Percentiles rank a stretch among this genome's conserved stretches.
Evolutionary conservation across 2,113 vertebrate genomes (phyloP).

Genomic region (Pholis gunnellus): DNA sequence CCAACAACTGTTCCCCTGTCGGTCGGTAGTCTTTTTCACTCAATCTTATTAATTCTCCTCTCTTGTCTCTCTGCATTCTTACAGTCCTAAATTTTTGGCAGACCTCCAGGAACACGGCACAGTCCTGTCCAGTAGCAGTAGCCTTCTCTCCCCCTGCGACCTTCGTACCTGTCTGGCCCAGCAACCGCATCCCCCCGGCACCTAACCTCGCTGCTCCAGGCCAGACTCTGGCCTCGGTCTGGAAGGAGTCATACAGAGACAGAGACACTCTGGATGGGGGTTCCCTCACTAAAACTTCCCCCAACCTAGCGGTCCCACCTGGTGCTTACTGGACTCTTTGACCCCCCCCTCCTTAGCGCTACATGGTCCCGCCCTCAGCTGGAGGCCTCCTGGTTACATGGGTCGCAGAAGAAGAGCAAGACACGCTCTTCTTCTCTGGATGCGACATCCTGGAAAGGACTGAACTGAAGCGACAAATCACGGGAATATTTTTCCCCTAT

Average conservation of each 20-base stretch:
- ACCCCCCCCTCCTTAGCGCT: constrained; percentile 14
- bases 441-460: constrained; percentile 36
- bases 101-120: constrained; percentile 85
- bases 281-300: constrained; percentile 65
- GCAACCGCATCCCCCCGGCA: constrained; percentile 84
- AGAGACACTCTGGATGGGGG: constrained; percentile 63
- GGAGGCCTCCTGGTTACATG: constrained; percentile 48
- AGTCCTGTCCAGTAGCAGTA: constrained; percentile 76
- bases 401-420: constrained; percentile 59
- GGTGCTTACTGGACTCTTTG: constrained; percentile 58
- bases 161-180: constrained; percentile 90
- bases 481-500: constrained; percentile 35
- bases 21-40: neutral
- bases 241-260: constrained; percentile 55
- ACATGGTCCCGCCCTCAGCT: constrained; percentile 13
- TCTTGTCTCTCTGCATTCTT: constrained; percentile 75
- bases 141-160: constrained; percentile 87
- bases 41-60: constrained; percentile 59
- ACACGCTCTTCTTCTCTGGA: constrained; percentile 37
- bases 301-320: constrained; percentile 28
- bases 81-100: constrained; percentile 87
- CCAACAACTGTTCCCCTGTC: neutral
- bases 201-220: constrained; percentile 76
- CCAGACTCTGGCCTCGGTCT: constrained; percentile 33
- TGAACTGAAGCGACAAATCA: constrained; percentile 39